Conservation (phyloP, 1,140 invertebrate genomes). For the Halotydeus destructor region DNA sequence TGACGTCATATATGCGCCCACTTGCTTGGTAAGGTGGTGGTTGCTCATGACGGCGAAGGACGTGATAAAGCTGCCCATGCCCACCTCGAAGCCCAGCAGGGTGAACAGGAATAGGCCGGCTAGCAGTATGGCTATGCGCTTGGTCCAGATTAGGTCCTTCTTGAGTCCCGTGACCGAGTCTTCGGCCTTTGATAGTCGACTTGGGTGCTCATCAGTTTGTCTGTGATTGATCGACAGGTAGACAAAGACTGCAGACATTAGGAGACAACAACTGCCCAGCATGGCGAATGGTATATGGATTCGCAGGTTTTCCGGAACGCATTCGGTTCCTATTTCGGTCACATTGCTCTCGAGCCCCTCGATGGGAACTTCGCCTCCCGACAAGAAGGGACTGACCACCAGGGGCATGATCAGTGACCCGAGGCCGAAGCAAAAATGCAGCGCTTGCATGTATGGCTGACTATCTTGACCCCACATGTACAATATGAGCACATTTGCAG, state of each 20-base stretch:
- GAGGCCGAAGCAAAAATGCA: conserved; percentile 32
- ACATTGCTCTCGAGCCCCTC: background rate
- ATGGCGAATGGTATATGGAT: background rate
- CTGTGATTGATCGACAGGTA: background rate
- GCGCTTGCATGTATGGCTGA: conserved; percentile 29
- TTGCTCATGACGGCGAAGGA: too few relatives aligned
- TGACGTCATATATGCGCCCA: too few relatives aligned
- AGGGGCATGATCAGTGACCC: conserved; percentile 31
- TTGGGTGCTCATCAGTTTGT: background rate
- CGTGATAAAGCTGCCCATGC: too few relatives aligned
- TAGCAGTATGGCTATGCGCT: too few relatives aligned
- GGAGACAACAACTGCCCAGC: background rate
- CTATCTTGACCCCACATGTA: conserved; percentile 29
- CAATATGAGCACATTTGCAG: conserved; percentile 28
- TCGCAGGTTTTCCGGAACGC: background rate
- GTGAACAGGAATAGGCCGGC: too few relatives aligned
- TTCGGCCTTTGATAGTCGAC: background rate
- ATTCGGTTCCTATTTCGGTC: background rate
- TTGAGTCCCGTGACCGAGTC: too few relatives aligned
- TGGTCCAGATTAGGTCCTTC: too few relatives aligned
- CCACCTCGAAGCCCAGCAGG: too few relatives aligned
- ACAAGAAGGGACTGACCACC: conserved; percentile 27
- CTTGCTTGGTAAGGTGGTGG: too few relatives aligned
- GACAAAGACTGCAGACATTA: background rate
- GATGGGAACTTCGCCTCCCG: background rate